Conservation (phyloP, 2,797 vertebrate genomes). For the Gallinago nigripennis region DNA sequence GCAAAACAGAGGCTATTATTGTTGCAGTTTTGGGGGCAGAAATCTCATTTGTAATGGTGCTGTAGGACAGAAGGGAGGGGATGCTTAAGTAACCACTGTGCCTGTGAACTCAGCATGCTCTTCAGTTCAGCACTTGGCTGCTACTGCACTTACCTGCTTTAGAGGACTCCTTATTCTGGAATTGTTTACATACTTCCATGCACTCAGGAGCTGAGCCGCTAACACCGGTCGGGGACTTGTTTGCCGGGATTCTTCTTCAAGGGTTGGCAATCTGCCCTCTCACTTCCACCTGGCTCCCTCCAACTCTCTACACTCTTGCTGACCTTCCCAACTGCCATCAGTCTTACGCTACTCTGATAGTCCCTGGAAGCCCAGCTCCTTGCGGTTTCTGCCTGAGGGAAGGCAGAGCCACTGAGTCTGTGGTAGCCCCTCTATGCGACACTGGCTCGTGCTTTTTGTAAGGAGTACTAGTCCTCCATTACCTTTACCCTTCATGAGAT, state of each 20-base stretch:
- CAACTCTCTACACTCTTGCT: neutral
- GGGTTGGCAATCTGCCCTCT: neutral
- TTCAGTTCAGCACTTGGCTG: neutral
- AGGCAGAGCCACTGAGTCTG: neutral
- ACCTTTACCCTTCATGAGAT: neutral
- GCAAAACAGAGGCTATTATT: neutral
- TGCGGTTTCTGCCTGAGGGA: neutral
- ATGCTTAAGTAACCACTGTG: neutral
- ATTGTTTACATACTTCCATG: neutral
- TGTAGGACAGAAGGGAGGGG: slow-evolving; percentile 20
- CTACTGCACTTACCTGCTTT: neutral
- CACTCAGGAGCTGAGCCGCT: slow-evolving; percentile 12
- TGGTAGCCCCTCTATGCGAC: fast-evolving
- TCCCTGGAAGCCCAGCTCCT: neutral
- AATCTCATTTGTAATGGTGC: slow-evolving; percentile 10
- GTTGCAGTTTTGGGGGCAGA: neutral
- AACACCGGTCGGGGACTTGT: neutral
- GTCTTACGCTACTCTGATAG: neutral
- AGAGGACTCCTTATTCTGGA: neutral
- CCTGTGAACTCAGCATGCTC: neutral
- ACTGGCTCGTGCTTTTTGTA: neutral
- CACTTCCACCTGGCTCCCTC: neutral
- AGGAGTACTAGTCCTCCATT: neutral
- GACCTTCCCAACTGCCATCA: neutral
- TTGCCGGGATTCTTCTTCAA: neutral